Percentiles rank a stretch among this genome's conserved stretches.
These are phyloP conservation scores for Enteromius fasciolatus DNA, from an alignment of 2,797 vertebrate genomes.

Conservation along the genomic window DNA sequence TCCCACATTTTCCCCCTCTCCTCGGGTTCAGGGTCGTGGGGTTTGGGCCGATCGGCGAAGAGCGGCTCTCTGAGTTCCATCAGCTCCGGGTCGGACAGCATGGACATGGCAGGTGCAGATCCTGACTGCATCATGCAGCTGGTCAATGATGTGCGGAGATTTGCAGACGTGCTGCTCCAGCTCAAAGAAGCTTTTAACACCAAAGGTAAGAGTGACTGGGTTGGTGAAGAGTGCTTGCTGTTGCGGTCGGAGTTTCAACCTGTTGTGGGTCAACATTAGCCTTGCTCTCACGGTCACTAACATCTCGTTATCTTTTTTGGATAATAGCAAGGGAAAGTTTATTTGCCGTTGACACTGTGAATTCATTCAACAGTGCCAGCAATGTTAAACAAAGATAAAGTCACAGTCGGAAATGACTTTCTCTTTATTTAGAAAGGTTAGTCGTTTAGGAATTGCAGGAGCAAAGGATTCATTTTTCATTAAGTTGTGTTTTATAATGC, in stretches of 20 bases:
- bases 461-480: not conserved
- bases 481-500: not conserved
- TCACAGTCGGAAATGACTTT: not conserved
- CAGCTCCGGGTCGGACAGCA: constrained; percentile 80
- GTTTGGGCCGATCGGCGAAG: constrained; percentile 79
- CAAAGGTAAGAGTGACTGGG: constrained; percentile 78
- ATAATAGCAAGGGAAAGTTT: constrained; percentile 6
- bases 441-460: not conserved
- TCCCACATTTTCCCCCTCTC: constrained; percentile 76
- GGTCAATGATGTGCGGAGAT: constrained; percentile 91
- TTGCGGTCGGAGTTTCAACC: constrained; percentile 1
- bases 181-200: constrained; percentile 92
- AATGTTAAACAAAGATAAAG: constrained; percentile 27
- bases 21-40: constrained; percentile 61
- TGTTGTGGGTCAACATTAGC: constrained; percentile 42
- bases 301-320: constrained; percentile 65
- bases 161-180: constrained; percentile 90
- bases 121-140: constrained; percentile 94
- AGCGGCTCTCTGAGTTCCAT: constrained; percentile 78
- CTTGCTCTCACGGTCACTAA: constrained; percentile 73
- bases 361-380: constrained; percentile 5
- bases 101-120: constrained; percentile 80
- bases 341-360: not conserved
- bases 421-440: not conserved
- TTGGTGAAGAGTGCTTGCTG: not conserved